phyloP scores from a whole-genome alignment of 2,888 invertebrate genomes.

The Drosophila imparisetae region DNA sequence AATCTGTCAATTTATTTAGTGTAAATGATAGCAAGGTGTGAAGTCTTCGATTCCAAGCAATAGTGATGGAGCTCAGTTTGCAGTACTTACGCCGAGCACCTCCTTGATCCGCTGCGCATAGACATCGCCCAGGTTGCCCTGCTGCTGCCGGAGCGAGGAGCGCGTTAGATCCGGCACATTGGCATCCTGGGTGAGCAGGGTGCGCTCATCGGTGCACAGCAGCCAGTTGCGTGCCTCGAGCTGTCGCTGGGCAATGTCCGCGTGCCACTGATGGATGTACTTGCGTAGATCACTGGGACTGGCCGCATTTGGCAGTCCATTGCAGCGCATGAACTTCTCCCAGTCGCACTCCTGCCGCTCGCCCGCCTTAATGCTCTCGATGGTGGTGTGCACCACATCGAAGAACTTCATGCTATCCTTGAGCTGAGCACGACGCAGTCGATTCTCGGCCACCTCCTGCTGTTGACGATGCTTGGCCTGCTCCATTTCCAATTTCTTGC shows the following conservation, averaged over 20 bases:
- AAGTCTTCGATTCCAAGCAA: neutral
- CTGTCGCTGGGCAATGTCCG: constrained; percentile 73
- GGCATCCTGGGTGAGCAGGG: constrained; percentile 83
- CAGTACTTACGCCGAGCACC: constrained; percentile 80
- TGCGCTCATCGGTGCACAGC: constrained; percentile 83
- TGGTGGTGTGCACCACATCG: constrained; percentile 72
- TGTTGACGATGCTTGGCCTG: constrained; percentile 83
- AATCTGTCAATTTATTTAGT: constrained; percentile 66
- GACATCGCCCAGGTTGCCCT: constrained; percentile 83
- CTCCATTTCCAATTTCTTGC: constrained; percentile 83
- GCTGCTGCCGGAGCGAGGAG: constrained; percentile 77
- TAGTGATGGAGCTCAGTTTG: too few relatives aligned
- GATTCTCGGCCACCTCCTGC: constrained; percentile 84
- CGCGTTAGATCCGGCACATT: constrained; percentile 80
- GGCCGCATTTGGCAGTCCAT: constrained; percentile 83
- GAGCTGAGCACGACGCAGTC: constrained; percentile 81
- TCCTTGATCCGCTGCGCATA: constrained; percentile 83
- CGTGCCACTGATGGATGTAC: constrained; percentile 84
- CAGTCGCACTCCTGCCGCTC: constrained; percentile 81
- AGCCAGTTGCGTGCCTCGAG: constrained; percentile 83
- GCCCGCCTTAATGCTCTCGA: constrained; percentile 78
- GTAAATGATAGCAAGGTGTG: too few relatives aligned
- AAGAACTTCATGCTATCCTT: constrained; percentile 83
- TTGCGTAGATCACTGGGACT: constrained; percentile 84
- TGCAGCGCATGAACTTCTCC: constrained; percentile 85